These are phyloP conservation scores for Actinostola sp. DNA, from an alignment of 92 coral and sea anemone genomes.

Conservation along the genomic window DNA sequence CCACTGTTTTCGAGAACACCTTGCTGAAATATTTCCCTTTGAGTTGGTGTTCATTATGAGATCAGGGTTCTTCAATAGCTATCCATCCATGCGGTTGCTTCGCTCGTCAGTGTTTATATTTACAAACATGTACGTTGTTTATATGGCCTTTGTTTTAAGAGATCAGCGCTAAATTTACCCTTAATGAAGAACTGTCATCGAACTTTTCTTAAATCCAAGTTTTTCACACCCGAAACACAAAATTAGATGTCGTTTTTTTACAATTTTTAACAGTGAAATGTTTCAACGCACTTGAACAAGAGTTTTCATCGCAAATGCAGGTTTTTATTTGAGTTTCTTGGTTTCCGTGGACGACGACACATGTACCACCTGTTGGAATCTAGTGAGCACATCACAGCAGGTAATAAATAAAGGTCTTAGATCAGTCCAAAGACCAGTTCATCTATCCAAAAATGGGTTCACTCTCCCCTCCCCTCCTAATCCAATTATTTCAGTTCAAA, in stretches of 20 bases:
- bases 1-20: too few relatives aligned
- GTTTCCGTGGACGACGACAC: too few relatives aligned
- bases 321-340: too few relatives aligned
- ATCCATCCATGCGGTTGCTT: background rate
- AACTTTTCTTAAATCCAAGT: too few relatives aligned
- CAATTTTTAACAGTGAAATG: background rate
- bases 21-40: too few relatives aligned
- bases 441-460: background rate
- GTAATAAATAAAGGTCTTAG: too few relatives aligned
- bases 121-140: background rate
- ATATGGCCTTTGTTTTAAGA: background rate
- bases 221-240: too few relatives aligned
- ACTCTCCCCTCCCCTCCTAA: conserved; percentile 3
- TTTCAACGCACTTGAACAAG: too few relatives aligned
- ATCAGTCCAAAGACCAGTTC: too few relatives aligned
- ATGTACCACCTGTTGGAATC: background rate
- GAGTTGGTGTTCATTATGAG: too few relatives aligned
- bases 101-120: conserved; percentile 27
- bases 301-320: too few relatives aligned
- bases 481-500: background rate
- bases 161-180: conserved; percentile 12
- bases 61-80: conserved; percentile 13
- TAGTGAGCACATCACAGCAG: background rate
- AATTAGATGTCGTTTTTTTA: background rate
- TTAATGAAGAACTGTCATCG: background rate